These are phyloP conservation scores for Nebria brevicollis DNA, from an alignment of 2,888 invertebrate species.

Conservation along the genomic window DNA sequence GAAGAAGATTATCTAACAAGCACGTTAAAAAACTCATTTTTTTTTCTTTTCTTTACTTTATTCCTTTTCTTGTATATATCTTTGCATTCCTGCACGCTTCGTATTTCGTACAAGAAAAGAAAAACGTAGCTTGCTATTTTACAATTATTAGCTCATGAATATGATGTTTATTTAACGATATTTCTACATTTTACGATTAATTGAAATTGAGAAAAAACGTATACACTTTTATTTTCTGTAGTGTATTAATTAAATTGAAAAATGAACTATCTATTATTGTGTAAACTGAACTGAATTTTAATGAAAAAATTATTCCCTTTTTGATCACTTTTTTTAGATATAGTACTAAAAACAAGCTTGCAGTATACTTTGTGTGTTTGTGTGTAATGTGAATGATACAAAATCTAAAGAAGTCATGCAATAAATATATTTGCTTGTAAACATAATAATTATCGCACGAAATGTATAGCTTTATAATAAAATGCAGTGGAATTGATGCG, in stretches of 20 bases:
- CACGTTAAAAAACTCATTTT: not conserved
- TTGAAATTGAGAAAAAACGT: not conserved
- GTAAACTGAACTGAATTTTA: no score
- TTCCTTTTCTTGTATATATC: not conserved
- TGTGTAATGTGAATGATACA: no score
- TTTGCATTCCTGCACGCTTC: not conserved
- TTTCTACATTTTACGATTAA: not conserved
- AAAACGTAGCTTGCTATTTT: not conserved
- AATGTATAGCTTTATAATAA: not conserved
- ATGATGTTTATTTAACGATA: not conserved
- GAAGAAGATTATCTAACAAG: not conserved
- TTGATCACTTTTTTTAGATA: no score
- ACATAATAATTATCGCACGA: not conserved
- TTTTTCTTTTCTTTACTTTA: not conserved
- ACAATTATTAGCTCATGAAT: not conserved
- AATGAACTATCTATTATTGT: no score
- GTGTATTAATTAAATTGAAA: no score
- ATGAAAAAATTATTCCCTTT: no score
- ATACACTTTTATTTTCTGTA: no score
- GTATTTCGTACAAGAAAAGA: not conserved
- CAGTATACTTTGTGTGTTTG: no score
- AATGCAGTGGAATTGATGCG: not conserved
- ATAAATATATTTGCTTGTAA: not conserved
- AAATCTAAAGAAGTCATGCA: no score
- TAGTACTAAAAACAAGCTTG: no score